These are phyloP conservation scores for Drosophila koepferae DNA, from an alignment of 2,888 invertebrate species.

Conservation along the genomic window DNA sequence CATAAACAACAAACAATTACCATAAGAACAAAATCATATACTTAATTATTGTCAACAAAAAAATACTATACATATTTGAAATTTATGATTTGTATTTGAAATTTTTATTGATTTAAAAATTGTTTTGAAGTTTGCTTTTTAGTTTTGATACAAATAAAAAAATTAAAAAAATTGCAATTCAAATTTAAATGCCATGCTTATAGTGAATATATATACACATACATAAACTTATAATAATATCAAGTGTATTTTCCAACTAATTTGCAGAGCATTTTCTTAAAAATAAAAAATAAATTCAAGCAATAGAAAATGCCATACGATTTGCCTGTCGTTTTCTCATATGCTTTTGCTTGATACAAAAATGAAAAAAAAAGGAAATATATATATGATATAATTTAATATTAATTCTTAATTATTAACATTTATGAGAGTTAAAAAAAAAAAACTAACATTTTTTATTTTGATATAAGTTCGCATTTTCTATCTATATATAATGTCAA, in stretches of 20 bases:
- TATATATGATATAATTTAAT: constrained; percentile 48
- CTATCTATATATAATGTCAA: constrained; percentile 72
- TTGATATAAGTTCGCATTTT: constrained; percentile 70
- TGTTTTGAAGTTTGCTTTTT: constrained; percentile 10
- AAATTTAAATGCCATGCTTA: constrained; percentile 8
- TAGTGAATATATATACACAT: constrained; percentile 4
- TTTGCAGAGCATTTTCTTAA: constrained; percentile 51
- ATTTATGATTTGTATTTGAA: constrained; percentile 12
- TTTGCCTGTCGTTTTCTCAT: constrained; percentile 46
- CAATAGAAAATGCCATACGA: constrained; percentile 44
- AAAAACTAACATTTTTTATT: constrained; percentile 17
- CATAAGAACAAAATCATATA: constrained; percentile 30
- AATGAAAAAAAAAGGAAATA: constrained; percentile 10
- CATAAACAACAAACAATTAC: constrained; percentile 20
- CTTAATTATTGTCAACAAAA: constrained; percentile 12
- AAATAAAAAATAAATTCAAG: background rate
- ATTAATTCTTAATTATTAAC: constrained; percentile 48
- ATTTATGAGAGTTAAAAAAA: constrained; percentile 21
- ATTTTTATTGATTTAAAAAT: constrained; percentile 12
- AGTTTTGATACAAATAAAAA: constrained; percentile 3
- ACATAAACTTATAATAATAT: background rate
- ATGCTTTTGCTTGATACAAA: constrained; percentile 48
- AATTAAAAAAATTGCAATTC: constrained; percentile 1
- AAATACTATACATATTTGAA: constrained; percentile 10
- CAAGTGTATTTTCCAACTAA: constrained; percentile 44